A percentile compares a stretch with the other conserved stretches of the same genome.
Evolutionary conservation across 2,888 invertebrate species (phyloP).

Genomic region (Drosophila nr. medialis): DNA sequence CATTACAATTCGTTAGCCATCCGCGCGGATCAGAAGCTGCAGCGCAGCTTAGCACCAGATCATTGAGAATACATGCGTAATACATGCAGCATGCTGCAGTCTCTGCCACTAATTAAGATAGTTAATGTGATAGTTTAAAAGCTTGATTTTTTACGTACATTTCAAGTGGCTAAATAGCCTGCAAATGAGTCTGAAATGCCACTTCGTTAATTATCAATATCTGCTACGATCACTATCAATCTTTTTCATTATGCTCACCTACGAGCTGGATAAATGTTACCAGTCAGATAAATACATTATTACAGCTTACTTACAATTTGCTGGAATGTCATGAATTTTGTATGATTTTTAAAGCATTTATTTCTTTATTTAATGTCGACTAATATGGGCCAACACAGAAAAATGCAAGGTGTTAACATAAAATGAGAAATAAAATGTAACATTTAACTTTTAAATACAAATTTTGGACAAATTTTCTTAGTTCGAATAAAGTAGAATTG

Average conservation of each 20-base stretch:
- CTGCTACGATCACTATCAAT: background rate
- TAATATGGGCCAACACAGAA: background rate
- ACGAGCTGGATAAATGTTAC: background rate
- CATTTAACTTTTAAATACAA: background rate
- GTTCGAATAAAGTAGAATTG: background rate
- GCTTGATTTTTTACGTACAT: background rate
- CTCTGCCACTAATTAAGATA: constrained; percentile 11
- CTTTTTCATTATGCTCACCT: background rate
- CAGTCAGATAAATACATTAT: background rate
- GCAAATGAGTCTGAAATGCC: constrained; percentile 1
- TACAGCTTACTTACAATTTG: background rate
- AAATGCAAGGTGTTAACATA: background rate
- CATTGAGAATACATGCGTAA: constrained; percentile 16
- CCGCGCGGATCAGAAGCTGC: constrained; percentile 7
- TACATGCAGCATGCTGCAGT: background rate
- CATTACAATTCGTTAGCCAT: constrained; percentile 44
- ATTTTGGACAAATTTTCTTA: background rate
- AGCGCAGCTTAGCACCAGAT: background rate
- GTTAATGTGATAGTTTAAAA: background rate
- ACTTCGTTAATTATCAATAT: background rate
- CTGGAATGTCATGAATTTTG: background rate
- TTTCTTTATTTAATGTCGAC: background rate
- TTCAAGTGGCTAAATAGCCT: background rate
- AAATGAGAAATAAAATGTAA: background rate
- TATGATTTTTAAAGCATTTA: background rate